phyloP scores from a whole-genome alignment of 2,888 invertebrate genomes.

The Patella pellucida region DNA sequence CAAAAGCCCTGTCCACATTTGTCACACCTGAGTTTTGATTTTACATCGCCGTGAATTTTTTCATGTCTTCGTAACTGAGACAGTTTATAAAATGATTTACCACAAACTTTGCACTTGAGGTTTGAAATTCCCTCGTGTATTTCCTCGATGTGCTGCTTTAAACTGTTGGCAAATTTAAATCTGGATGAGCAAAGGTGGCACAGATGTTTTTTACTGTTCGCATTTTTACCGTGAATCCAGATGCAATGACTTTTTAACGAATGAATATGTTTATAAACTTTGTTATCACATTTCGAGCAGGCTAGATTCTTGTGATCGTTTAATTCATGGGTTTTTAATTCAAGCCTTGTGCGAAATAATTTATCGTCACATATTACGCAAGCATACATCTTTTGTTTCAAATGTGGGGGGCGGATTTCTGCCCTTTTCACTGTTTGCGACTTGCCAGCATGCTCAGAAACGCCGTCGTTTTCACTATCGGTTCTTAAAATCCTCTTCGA shows the following conservation, averaged over 20 bases:
- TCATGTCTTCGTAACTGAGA: conserved; percentile 49
- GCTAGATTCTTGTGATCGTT: not conserved
- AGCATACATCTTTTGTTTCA: no score
- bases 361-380: no score
- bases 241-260: not conserved
- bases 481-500: no score
- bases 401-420: no score
- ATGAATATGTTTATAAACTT: not conserved
- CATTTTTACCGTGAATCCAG: conserved; percentile 3
- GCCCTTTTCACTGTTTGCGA: no score
- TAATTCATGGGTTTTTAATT: not conserved
- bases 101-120: conserved; percentile 44
- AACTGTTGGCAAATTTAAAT: conserved; percentile 45
- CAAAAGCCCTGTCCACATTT: conserved; percentile 52
- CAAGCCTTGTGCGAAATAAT: no score
- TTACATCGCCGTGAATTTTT: conserved; percentile 44
- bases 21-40: conserved; percentile 44
- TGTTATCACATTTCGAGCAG: not conserved
- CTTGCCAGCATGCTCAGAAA: no score
- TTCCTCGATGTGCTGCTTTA: conserved; percentile 53
- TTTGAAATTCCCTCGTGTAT: conserved; percentile 47
- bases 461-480: no score
- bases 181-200: conserved; percentile 50
- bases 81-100: conserved; percentile 46
- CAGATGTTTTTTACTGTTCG: conserved; percentile 29